Base-by-base conservation (phyloP, 2,113 vertebrate genomes). In the Eurystomus gularis region DNA sequence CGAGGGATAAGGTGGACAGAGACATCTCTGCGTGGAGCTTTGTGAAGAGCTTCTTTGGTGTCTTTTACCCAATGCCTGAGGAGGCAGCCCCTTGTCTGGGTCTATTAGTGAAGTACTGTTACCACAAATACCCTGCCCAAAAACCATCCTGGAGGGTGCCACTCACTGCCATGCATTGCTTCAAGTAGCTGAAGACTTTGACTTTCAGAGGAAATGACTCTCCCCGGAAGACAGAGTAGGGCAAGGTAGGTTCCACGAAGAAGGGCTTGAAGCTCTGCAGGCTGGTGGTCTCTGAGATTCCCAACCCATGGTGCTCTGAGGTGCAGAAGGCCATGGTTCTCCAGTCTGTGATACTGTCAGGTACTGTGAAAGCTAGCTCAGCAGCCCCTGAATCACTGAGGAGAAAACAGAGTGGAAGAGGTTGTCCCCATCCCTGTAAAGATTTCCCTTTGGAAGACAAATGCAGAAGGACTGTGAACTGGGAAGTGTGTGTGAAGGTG, bases 261-360 rank as follows among this genome's bases (percentile, higher is more conserved):
- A 99, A 99, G 6, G 99, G 99, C 96, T 99, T 98, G 97, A 99
- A 99, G 94, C 97, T 98, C 2, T 3, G 95, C 60, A 99, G 90
- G n/a, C 97, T 90, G 69, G 93, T 17, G 8, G 97, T 94, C 20
- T 98, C 98, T 81, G 99, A 98, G 84, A 99, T 96, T 37, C 99
- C 99, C 35, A 99, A 86, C 4, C 99, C 99, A 16, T 97, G 52
- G 57, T 92, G 95, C 26, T 39, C 37, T 1, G 98, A 99, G 88
- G 98, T 95, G 95, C 99, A 99, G 97, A 99, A 98, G 33, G 97
- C 96, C 78, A 98, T 98, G 3, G 98, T 98, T 91, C 98, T 98
- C 99, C 99, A 99, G n/a, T 98, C 97, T 21, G 99, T 99, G 97
- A 99, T 99, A 82, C 98, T 98, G 93, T 99, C 98, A 2, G 99